phyloP scores from a whole-genome alignment of 35 echinoderm and acorn worm genomes.

The Ophioderma brevispina region DNA sequence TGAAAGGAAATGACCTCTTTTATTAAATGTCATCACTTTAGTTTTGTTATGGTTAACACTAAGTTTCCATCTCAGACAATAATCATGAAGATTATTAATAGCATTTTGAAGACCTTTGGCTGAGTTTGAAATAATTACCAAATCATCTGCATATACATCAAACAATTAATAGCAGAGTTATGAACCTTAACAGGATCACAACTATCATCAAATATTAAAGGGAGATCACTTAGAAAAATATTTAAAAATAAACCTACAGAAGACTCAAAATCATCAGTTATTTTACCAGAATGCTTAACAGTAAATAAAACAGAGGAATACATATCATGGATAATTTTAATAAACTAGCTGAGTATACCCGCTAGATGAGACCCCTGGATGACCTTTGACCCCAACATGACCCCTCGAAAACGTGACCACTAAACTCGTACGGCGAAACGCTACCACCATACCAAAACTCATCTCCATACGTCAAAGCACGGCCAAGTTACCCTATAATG shows the following conservation, averaged over 20 bases:
- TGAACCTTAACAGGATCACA: not conserved
- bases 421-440: too few relatives aligned
- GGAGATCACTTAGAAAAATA: not conserved
- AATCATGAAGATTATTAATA: not conserved
- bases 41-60: constrained; percentile 7
- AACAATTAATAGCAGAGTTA: not conserved
- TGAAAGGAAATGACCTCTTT: not conserved
- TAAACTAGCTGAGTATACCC: too few relatives aligned
- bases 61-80: not conserved
- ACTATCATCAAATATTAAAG: not conserved
- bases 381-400: too few relatives aligned
- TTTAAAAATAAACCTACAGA: not conserved
- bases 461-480: too few relatives aligned
- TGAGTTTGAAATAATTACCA: not conserved
- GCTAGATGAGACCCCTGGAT: too few relatives aligned
- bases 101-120: constrained; percentile 1
- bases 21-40: not conserved
- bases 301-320: not conserved
- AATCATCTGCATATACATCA: constrained; percentile 5
- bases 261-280: not conserved
- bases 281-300: constrained; percentile 1
- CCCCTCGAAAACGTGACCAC: too few relatives aligned
- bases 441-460: too few relatives aligned
- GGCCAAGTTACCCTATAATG: too few relatives aligned
- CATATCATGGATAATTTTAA: not conserved